A percentile compares a stretch with the other conserved stretches of the same genome.
These are phyloP conservation scores for Nasalis larvatus DNA, from an alignment of 2,113 vertebrate species.

Conservation along the genomic window DNA sequence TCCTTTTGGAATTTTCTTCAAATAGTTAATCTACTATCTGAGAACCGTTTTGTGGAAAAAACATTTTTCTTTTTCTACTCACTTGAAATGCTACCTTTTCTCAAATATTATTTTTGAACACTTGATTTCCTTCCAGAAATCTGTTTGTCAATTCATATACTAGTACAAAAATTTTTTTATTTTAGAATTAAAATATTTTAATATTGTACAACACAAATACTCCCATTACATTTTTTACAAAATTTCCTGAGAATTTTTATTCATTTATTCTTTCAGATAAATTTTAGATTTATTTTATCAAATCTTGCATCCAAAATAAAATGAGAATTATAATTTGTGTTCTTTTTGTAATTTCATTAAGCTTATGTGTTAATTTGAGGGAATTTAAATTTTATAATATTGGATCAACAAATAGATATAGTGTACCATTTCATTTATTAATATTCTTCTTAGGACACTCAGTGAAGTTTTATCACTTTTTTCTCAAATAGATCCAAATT, in stretches of 20 bases:
- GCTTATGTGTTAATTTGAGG: neutral
- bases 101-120: neutral
- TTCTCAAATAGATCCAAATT: neutral
- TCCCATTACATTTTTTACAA: neutral
- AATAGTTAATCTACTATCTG: neutral
- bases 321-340: neutral
- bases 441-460: neutral
- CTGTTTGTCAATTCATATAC: neutral
- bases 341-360: neutral
- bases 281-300: slow-evolving; percentile 34
- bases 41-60: neutral
- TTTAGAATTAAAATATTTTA: slow-evolving; percentile 19
- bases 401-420: neutral
- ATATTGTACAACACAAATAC: neutral
- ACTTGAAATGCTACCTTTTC: neutral
- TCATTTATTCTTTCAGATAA: neutral
- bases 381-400: slow-evolving; percentile 14
- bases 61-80: neutral
- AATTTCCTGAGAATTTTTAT: slow-evolving; percentile 1
- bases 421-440: neutral
- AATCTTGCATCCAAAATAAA: neutral
- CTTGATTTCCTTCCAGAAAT: neutral
- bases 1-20: slow-evolving; percentile 2
- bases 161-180: neutral
- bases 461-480: neutral